Evolutionary conservation across 2,888 invertebrate genomes (phyloP).

Genomic region (Polylopha cassiicola): DNA sequence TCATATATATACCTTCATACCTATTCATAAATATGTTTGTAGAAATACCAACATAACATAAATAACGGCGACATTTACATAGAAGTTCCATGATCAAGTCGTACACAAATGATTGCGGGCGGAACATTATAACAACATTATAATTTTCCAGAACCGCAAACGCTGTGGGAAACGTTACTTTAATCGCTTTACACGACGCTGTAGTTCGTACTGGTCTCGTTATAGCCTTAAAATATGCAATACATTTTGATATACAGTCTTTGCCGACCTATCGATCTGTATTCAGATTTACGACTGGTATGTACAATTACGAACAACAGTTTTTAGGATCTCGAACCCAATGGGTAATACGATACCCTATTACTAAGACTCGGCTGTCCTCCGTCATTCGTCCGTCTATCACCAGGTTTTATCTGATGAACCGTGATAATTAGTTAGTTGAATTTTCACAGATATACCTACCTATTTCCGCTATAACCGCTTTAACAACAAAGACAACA

Average conservation of each 20-base stretch:
- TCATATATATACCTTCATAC: no score
- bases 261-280: slow-evolving; percentile 37
- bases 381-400: no score
- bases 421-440: no score
- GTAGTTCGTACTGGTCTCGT: slow-evolving; percentile 57
- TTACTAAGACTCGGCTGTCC: no score
- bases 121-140: slow-evolving; percentile 64
- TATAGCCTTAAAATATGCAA: slow-evolving; percentile 48
- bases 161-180: slow-evolving; percentile 66
- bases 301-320: slow-evolving; percentile 24
- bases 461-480: no score
- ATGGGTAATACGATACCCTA: no score
- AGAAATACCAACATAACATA: slow-evolving; percentile 3
- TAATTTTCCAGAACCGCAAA: slow-evolving; percentile 57
- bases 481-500: no score
- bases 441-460: no score
- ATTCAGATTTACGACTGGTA: slow-evolving; percentile 38
- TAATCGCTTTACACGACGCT: slow-evolving; percentile 68
- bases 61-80: slow-evolving; percentile 12
- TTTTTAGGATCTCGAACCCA: no score
- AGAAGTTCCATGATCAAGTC: slow-evolving; percentile 16
- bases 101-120: slow-evolving; percentile 31
- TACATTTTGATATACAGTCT: slow-evolving; percentile 53
- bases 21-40: not conserved
- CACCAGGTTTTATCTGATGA: no score